These are phyloP conservation scores for Nebria salina DNA, from an alignment of 2,888 invertebrate genomes.

Conservation along the genomic window DNA sequence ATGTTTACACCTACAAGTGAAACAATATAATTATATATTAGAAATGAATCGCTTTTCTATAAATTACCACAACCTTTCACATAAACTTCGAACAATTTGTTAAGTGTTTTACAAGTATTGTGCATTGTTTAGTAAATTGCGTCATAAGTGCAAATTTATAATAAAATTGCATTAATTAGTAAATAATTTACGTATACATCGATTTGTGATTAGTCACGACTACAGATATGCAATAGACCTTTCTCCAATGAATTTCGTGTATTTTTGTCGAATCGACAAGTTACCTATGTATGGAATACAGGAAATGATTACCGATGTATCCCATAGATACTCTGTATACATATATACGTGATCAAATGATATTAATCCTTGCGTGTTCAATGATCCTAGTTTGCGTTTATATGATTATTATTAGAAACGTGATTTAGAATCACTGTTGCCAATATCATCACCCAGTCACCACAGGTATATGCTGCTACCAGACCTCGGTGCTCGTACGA, in stretches of 20 bases:
- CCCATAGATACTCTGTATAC: neutral
- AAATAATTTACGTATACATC: neutral
- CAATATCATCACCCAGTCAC: neutral
- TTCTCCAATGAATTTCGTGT: neutral
- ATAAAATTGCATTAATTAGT: too few relatives aligned
- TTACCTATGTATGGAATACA: neutral
- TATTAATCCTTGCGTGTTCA: neutral
- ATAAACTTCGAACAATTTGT: too few relatives aligned
- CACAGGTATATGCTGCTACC: neutral
- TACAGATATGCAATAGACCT: neutral
- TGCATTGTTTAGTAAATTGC: too few relatives aligned
- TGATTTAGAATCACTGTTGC: neutral
- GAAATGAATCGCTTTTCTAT: too few relatives aligned
- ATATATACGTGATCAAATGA: neutral
- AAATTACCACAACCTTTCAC: too few relatives aligned
- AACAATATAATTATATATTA: too few relatives aligned
- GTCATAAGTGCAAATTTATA: too few relatives aligned
- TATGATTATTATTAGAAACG: neutral
- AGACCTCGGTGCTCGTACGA: neutral
- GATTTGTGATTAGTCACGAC: neutral
- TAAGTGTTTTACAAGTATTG: too few relatives aligned
- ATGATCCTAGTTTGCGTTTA: neutral
- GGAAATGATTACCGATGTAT: neutral
- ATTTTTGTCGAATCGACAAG: neutral
- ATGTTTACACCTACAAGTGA: too few relatives aligned